Evolutionary conservation across 2,888 invertebrate species (phyloP), one percentile per base, ranked within the genome.

Genomic region (Spodoptera exigua): DNA sequence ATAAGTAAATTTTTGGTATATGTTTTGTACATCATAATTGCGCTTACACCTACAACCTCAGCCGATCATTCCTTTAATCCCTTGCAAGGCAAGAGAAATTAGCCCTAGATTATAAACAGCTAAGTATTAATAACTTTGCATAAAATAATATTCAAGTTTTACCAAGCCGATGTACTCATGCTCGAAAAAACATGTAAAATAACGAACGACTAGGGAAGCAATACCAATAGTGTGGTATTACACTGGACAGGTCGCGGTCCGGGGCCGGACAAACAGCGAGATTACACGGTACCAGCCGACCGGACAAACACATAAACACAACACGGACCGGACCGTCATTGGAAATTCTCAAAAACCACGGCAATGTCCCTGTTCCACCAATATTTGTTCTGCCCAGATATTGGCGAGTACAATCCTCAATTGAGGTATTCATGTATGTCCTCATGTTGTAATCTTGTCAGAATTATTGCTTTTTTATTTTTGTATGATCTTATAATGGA

Each of bases 301-400:
- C 78, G 79, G 73, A 82, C 86, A 88, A 88, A 89, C 86, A 89
- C 68, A 81, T 86, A 88, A 89, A 89, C 83, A 88, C 52, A 82
- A 81, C 85, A 85, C 78, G 78, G 62, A 67, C 84, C 84, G 86
- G 83, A 87, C 89, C 89, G 89, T 90, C 89, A 90, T 89, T 89
- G 88, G 87, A 84, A 90, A 90, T 93, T 92, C 93, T 93, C 92
- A 93, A 94, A 93, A 94, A 92, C 89, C 89, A 81, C 76, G 84
- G 78, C 88, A 89, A 90, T 90, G 92, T 92, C 91, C 90, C 91
- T 85, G 83, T 83, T 84, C 79, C 82, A 85, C 82, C 83, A 93
- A 94, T 93, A 93, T 93, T 93, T 88, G 83, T 84, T 76, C 80
- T 87, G 88, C 87, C 85, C 91, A 87, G 92, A 90, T 93, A 93